Percentiles rank a stretch among this genome's conserved stretches.
These are phyloP conservation scores for Drosophila barbarae DNA, from an alignment of 2,888 invertebrate species.

Conservation along the genomic window DNA sequence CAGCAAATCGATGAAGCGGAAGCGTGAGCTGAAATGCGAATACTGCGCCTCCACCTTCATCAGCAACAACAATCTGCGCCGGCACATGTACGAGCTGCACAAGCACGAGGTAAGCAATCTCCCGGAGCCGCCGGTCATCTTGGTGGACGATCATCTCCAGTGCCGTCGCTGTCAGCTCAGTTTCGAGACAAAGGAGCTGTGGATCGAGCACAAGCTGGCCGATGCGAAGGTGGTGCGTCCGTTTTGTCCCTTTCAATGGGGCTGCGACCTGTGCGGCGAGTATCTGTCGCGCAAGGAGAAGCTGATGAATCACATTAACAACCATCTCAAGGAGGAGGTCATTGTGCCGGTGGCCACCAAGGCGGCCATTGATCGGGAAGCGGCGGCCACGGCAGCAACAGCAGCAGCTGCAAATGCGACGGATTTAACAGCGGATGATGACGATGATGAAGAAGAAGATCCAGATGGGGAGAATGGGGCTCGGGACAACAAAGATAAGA, in stretches of 20 bases:
- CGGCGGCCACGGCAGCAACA: conserved; percentile 10
- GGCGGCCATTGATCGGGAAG: conserved; percentile 11
- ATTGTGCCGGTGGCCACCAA: conserved; percentile 66
- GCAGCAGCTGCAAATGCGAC: conserved; percentile 1
- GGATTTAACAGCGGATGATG: neutral
- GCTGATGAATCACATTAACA: conserved; percentile 78
- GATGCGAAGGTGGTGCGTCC: conserved; percentile 78
- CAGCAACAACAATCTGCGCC: conserved; percentile 79
- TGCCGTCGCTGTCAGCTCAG: conserved; percentile 77
- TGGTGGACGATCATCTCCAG: conserved; percentile 75
- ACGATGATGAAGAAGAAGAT: neutral
- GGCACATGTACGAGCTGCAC: conserved; percentile 79
- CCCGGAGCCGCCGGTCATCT: conserved; percentile 75
- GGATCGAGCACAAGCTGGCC: conserved; percentile 79
- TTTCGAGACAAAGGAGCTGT: conserved; percentile 76
- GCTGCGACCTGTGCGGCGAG: conserved; percentile 79
- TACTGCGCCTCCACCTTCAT: conserved; percentile 79
- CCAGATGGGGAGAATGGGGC: neutral
- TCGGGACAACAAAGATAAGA: neutral
- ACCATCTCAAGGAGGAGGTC: conserved; percentile 77
- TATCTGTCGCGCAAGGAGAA: conserved; percentile 79
- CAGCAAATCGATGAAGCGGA: conserved; percentile 74
- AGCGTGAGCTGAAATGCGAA: conserved; percentile 78
- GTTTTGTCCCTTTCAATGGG: conserved; percentile 79
- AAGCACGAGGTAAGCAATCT: conserved; percentile 77